phyloP scores from a whole-genome alignment of 2,888 invertebrate genomes.

The Dasysyrphus tricinctus region DNA sequence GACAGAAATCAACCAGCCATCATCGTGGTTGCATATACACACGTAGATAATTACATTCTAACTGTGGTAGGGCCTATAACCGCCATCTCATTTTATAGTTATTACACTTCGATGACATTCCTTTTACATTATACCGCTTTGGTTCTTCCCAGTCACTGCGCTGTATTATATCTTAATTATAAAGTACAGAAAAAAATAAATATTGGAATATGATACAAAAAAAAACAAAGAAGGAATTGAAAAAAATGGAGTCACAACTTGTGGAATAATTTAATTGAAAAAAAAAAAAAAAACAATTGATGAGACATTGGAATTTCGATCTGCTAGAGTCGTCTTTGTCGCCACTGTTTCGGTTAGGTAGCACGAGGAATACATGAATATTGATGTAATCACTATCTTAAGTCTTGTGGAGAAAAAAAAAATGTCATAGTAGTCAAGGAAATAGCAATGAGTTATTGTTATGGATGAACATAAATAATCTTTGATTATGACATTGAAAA shows the following conservation, averaged over 20 bases:
- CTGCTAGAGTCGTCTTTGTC: neutral
- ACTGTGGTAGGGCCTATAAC: constrained; percentile 6
- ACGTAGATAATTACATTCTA: constrained; percentile 1
- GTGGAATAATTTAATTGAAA: constrained; percentile 63
- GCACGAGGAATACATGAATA: constrained; percentile 66
- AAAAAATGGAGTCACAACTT: constrained; percentile 42
- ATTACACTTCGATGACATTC: constrained; percentile 47
- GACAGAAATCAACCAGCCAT: neutral
- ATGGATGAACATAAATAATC: constrained; percentile 65
- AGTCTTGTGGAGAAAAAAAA: constrained; percentile 39
- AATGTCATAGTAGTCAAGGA: constrained; percentile 21
- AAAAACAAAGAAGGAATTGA: constrained; percentile 2
- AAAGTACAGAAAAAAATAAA: constrained; percentile 56
- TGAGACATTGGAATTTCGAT: constrained; percentile 52
- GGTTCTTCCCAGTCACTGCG: too few species aligned
- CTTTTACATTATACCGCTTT: constrained; percentile 54
- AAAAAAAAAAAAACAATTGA: constrained; percentile 22
- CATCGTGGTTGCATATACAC: neutral
- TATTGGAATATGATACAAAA: constrained; percentile 38
- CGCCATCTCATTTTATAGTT: constrained; percentile 41
- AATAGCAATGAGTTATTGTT: constrained; percentile 60
- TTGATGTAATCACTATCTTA: constrained; percentile 51
- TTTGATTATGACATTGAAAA: constrained; percentile 1
- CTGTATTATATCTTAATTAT: constrained; percentile 73
- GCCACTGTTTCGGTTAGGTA: neutral